Conservation (phyloP, 2,113 vertebrate species). For the Vireo altiloquus region DNA sequence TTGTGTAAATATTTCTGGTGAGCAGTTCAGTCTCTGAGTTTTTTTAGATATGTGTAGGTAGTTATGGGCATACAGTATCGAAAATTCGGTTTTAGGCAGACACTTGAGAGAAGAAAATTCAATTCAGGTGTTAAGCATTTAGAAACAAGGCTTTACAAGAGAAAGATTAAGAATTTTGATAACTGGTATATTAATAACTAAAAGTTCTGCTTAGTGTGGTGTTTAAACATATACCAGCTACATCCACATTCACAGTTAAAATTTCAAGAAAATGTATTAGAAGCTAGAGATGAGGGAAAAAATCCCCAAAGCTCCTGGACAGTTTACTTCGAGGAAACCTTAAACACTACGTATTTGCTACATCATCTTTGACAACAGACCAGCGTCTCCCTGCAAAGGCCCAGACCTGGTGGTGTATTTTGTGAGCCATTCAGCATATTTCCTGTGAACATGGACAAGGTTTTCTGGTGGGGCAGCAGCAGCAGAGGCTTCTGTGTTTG, state of each 20-base stretch:
- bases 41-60: neutral
- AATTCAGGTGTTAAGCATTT: neutral
- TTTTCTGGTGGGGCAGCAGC: neutral
- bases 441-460: neutral
- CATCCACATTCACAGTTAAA: neutral
- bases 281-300: neutral
- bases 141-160: neutral
- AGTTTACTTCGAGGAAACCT: neutral
- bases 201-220: neutral
- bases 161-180: neutral
- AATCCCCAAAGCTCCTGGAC: neutral
- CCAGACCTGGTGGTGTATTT: neutral
- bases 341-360: neutral
- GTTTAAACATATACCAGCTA: neutral
- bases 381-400: accelerated
- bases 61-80: neutral
- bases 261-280: neutral
- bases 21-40: neutral
- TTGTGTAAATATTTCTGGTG: neutral
- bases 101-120: neutral
- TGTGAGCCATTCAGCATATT: neutral
- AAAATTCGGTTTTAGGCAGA: neutral
- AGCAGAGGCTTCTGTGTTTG: neutral
- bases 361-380: neutral
- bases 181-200: neutral